A percentile compares a stretch with the other conserved stretches of the same genome.
These are phyloP conservation scores for Caenorhabditis wallacei DNA, from an alignment of 2,888 invertebrate species.

Conservation along the genomic window DNA sequence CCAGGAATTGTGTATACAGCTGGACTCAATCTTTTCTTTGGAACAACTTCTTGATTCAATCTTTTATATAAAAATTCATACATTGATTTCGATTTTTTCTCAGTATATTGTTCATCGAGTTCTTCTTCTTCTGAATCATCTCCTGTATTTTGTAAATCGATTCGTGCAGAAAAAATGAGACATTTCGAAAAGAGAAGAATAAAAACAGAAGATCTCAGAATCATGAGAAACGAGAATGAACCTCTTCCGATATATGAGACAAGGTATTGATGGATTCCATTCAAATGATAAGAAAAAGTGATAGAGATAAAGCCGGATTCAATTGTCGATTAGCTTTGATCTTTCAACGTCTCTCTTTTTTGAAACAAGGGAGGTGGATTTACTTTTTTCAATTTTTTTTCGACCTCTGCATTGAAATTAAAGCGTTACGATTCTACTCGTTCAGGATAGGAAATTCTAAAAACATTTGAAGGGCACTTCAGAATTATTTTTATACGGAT, in stretches of 20 bases:
- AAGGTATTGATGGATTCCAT: slow-evolving; percentile 28
- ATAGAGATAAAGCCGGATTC: slow-evolving; percentile 47
- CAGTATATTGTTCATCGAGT: slow-evolving; percentile 50
- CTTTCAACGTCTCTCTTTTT: slow-evolving; percentile 30
- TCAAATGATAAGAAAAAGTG: slow-evolving; percentile 12
- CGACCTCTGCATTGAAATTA: neutral
- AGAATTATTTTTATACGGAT: slow-evolving; percentile 9
- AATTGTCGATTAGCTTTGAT: slow-evolving; percentile 58
- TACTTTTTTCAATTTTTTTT: slow-evolving; percentile 1
- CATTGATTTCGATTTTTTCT: slow-evolving; percentile 51
- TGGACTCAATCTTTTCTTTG: slow-evolving; percentile 65
- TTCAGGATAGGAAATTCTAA: slow-evolving; percentile 5
- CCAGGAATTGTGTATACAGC: slow-evolving; percentile 71
- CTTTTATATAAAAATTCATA: slow-evolving; percentile 72
- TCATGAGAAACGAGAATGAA: slow-evolving; percentile 57
- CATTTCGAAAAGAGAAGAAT: slow-evolving; percentile 42
- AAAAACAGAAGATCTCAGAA: slow-evolving; percentile 41
- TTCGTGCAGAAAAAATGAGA: slow-evolving; percentile 29
- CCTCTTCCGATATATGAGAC: slow-evolving; percentile 6
- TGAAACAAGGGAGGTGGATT: neutral
- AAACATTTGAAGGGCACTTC: slow-evolving; percentile 41
- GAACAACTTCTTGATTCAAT: slow-evolving; percentile 72
- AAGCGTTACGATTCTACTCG: no score
- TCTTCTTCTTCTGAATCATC: slow-evolving; percentile 53
- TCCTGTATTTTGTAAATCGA: slow-evolving; percentile 59